Percentiles rank a stretch among this genome's conserved stretches.
These are phyloP conservation scores for Nestor notabilis DNA, from an alignment of 2,113 vertebrate genomes.

Conservation along the genomic window DNA sequence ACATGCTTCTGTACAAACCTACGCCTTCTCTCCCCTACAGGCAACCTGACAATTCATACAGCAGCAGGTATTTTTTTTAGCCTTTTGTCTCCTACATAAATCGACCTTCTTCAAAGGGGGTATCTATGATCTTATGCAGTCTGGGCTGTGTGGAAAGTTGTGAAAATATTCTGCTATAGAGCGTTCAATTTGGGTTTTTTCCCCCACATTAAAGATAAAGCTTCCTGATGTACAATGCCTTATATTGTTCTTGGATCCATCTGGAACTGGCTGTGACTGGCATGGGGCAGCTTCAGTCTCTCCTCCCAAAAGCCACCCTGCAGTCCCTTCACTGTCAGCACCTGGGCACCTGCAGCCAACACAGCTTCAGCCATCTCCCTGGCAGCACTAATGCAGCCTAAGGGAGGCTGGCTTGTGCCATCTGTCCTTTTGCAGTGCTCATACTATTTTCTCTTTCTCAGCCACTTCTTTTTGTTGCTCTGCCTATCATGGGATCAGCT, in stretches of 20 bases:
- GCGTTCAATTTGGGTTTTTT: accelerated
- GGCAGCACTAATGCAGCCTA: too few species aligned
- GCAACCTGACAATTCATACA: background rate
- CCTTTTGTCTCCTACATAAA: background rate
- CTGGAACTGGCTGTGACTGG: accelerated
- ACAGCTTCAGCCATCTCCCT: background rate
- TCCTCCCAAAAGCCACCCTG: background rate
- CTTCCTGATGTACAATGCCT: background rate
- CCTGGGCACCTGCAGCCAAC: accelerated
- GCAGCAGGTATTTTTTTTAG: background rate
- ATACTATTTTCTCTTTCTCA: background rate
- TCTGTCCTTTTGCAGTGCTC: background rate
- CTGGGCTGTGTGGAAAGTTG: background rate
- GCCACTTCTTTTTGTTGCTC: background rate
- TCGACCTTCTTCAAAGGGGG: background rate
- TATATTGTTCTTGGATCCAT: background rate
- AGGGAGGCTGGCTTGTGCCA: background rate
- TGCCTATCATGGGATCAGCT: background rate
- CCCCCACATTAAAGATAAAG: background rate
- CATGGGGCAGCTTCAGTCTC: accelerated
- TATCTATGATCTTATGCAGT: background rate
- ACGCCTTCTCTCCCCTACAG: background rate
- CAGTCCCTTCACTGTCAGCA: background rate
- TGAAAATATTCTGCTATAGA: background rate
- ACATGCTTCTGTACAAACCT: background rate